phyloP scores from a whole-genome alignment of 1,140 invertebrate species.

The Drosophila subobscura region DNA sequence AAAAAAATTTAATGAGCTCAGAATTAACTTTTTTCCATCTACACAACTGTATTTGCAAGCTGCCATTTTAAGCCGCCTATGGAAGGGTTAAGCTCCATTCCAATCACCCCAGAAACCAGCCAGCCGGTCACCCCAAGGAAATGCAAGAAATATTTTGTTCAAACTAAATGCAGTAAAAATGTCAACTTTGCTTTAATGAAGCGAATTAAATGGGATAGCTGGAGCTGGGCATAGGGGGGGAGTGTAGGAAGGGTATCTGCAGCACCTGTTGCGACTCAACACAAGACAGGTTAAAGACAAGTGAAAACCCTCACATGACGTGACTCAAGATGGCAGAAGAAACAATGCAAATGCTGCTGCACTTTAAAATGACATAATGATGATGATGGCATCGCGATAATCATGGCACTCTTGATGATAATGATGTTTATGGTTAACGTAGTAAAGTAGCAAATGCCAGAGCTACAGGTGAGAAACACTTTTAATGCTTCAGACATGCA shows the following conservation, averaged over 20 bases:
- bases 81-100: neutral
- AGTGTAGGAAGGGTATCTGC: constrained; percentile 16
- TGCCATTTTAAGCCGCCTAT: too few relatives aligned
- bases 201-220: constrained; percentile 49
- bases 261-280: constrained; percentile 62
- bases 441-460: constrained; percentile 37
- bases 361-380: constrained; percentile 61
- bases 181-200: constrained; percentile 63
- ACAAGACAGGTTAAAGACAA: constrained; percentile 20
- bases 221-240: neutral
- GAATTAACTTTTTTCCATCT: too few relatives aligned
- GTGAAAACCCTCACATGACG: constrained; percentile 50
- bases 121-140: constrained; percentile 24
- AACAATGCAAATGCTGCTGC: constrained; percentile 63
- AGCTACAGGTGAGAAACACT: constrained; percentile 64
- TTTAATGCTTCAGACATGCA: constrained; percentile 58
- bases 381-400: constrained; percentile 32
- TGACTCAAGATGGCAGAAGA: constrained; percentile 48
- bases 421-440: constrained; percentile 32
- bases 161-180: constrained; percentile 44
- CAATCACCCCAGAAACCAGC: neutral
- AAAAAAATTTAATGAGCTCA: too few relatives aligned
- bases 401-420: constrained; percentile 33
- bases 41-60: too few relatives aligned
- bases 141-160: constrained; percentile 46